A percentile compares a stretch with the other conserved stretches of the same genome.
These are phyloP conservation scores for Lanius collurio DNA, from an alignment of 2,113 vertebrate species.

Conservation along the genomic window DNA sequence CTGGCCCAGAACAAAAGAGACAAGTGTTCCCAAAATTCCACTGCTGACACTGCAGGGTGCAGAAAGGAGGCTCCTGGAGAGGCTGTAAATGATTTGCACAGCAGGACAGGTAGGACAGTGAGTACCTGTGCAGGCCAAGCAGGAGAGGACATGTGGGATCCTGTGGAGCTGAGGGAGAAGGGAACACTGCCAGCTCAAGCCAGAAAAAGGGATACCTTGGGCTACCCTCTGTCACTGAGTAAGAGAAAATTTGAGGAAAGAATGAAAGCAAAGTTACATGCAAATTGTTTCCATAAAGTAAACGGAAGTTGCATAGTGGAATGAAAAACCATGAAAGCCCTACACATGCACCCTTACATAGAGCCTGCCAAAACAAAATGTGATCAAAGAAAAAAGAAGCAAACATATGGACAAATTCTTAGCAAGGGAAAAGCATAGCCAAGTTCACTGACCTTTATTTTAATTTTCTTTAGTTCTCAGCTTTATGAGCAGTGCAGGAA, in stretches of 20 bases:
- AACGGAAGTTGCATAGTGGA: not conserved
- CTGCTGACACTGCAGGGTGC: fast-evolving
- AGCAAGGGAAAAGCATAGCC: slow-evolving; percentile 25
- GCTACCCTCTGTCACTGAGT: not conserved
- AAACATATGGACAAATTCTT: slow-evolving; percentile 54
- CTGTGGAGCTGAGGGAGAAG: fast-evolving
- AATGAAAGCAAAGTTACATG: not conserved
- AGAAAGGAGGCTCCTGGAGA: not conserved
- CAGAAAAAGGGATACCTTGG: not conserved
- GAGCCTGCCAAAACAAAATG: slow-evolving; percentile 22
- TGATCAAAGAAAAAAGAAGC: not conserved
- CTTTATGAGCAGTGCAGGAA: slow-evolving; percentile 58
- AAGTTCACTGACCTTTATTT: slow-evolving; percentile 66
- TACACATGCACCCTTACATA: not conserved
- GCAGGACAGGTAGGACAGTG: fast-evolving
- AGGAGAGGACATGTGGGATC: not conserved
- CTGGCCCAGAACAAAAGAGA: not conserved
- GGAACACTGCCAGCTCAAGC: not conserved
- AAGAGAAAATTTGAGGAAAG: not conserved
- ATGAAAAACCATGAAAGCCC: not conserved
- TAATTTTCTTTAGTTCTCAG: slow-evolving; percentile 68
- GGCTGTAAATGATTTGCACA: not conserved
- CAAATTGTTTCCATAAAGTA: not conserved
- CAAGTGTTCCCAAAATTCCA: not conserved
- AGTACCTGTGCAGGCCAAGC: not conserved